Evolutionary conservation across 2,113 vertebrate genomes (phyloP), one percentile per base, ranked within the genome.

Genomic region (Clarias batrachus): DNA sequence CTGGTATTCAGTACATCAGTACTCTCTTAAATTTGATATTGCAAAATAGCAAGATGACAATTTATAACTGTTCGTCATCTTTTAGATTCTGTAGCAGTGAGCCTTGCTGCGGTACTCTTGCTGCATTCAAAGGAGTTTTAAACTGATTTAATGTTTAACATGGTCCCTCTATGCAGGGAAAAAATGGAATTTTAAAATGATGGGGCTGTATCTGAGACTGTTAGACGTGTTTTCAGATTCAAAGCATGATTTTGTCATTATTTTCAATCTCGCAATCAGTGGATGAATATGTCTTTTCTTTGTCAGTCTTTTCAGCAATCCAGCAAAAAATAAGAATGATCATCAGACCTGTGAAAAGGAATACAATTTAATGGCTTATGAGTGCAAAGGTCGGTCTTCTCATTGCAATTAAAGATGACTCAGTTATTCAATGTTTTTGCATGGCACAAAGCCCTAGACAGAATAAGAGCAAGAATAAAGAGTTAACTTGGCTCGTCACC

Each of bases 351-450:
- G 52, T 57, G 48, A 77, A 54, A 25, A 25, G 71, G 37, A 13
- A 25, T 74, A 25, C 14, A 13, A 54, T 76, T 25, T 56, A 78
- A 78, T 78, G 52, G 10, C 74, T 78, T 79, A 52, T 52, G 73
- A 79, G 54, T 57, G n/a, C 76, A 79, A 57, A 79, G n/a, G 76
- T 79, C n/a, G 30, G 76, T n/a, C n/a, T 57, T 57, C 25, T 57
- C 13, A 30, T 25, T 79, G 25, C 25, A 57, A 56, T 27, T 76
- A 76, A 54, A 3, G 4, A 7, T 7, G 16, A 19, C 27, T 14
- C 21, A 13, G 76, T 0, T 10, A 19, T 11, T 27, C 21, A n/a
- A 3, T 6, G 25, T 52, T 25, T 54, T n/a, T 57, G 52, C 21
- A 76, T 76, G 21, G 3, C 23, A 25, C 21, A n/a, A 76, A 76